phyloP scores from a whole-genome alignment of 2,797 vertebrate species.

The Prunella strophiata region DNA sequence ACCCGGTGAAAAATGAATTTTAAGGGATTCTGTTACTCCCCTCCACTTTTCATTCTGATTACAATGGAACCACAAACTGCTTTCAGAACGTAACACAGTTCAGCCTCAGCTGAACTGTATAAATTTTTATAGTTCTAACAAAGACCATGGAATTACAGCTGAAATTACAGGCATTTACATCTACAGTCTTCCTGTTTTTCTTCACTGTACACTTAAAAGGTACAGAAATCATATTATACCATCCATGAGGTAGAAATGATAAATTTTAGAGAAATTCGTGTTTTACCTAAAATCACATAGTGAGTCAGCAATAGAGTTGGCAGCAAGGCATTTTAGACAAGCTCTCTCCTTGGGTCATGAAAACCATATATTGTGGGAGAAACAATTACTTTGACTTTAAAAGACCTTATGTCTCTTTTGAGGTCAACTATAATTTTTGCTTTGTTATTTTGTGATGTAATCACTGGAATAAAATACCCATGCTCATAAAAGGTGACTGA shows the following conservation, averaged over 20 bases:
- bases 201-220: not conserved
- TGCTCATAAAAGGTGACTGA: not conserved
- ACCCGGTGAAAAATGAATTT: not conserved
- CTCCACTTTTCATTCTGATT: not conserved
- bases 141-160: not conserved
- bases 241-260: not conserved
- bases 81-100: not conserved
- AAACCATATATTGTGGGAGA: not conserved
- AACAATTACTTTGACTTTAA: not conserved
- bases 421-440: not conserved
- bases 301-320: not conserved
- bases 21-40: not conserved
- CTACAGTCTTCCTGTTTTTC: not conserved
- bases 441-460: not conserved
- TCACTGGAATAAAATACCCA: not conserved
- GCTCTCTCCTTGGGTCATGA: not conserved
- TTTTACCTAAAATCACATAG: not conserved
- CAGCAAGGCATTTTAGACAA: not conserved
- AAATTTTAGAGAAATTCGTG: not conserved
- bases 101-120: slow-evolving; percentile 2
- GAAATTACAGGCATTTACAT: not conserved
- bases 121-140: slow-evolving; percentile 15
- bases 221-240: not conserved
- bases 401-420: not conserved
- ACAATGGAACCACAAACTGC: not conserved